Evolutionary conservation across 92 coral and sea anemone species (phyloP).

Genomic region (Umimayanthus chanpuru): DNA sequence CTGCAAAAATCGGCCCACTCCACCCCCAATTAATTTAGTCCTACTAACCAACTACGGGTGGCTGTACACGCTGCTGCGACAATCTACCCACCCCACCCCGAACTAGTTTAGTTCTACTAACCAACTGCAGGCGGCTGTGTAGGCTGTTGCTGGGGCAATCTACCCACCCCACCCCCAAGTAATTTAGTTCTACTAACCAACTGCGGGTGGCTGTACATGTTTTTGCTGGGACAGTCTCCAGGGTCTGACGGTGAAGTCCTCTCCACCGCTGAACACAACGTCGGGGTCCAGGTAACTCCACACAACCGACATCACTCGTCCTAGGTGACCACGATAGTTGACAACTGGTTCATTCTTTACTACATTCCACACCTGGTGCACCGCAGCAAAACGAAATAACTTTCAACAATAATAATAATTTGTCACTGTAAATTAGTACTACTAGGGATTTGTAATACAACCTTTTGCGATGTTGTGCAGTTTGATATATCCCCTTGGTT

Average conservation of each 20-base stretch:
- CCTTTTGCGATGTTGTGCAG: neutral
- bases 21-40: no score
- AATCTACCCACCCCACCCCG: no score
- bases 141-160: no score
- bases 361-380: slow-evolving; percentile 91
- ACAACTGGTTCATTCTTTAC: slow-evolving; percentile 69
- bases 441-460: neutral
- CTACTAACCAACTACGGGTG: no score
- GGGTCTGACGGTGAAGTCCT: slow-evolving; percentile 91
- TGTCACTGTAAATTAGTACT: neutral
- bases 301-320: slow-evolving; percentile 92
- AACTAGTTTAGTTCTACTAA: no score
- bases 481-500: neutral
- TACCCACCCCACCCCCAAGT: no score
- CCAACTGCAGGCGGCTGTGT: no score
- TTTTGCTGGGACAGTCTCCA: slow-evolving; percentile 83
- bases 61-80: no score
- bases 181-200: slow-evolving; percentile 44
- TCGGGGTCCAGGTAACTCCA: slow-evolving; percentile 96
- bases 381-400: neutral
- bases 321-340: slow-evolving; percentile 89
- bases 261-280: slow-evolving; percentile 93
- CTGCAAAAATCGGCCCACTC: no score
- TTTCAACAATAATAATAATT: neutral
- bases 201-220: slow-evolving; percentile 73